A percentile compares a stretch with the other conserved stretches of the same genome.
These are phyloP conservation scores for Leistus spinibarbis DNA, from an alignment of 2,888 invertebrate genomes.

Conservation along the genomic window DNA sequence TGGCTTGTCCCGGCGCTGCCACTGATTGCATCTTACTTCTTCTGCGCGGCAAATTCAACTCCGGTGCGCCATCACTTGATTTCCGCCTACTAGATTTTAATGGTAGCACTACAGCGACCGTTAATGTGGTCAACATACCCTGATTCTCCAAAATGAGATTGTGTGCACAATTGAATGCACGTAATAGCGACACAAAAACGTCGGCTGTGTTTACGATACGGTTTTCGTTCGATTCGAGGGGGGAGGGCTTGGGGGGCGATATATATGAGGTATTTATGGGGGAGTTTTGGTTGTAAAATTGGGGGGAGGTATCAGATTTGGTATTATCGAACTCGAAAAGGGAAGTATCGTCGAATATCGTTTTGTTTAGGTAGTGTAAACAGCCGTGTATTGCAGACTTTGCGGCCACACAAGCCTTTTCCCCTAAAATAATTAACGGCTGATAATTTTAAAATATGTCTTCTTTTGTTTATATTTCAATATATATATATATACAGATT, in stretches of 20 bases:
- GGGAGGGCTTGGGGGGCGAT: conserved; percentile 24
- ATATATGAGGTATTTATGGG: conserved; percentile 37
- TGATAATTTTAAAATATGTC: background rate
- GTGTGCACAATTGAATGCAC: conserved; percentile 85
- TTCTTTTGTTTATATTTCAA: conserved; percentile 27
- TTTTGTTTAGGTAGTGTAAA: conserved; percentile 79
- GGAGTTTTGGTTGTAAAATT: conserved; percentile 22
- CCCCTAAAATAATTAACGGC: conserved; percentile 58
- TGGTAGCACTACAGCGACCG: conserved; percentile 77
- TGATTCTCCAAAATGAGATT: conserved; percentile 82
- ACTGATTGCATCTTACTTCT: background rate
- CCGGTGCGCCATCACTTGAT: background rate
- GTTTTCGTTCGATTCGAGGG: conserved; percentile 40
- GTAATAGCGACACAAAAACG: conserved; percentile 75
- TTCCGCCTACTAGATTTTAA: conserved; percentile 52
- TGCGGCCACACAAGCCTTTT: conserved; percentile 83
- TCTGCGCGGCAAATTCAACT: background rate
- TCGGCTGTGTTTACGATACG: conserved; percentile 67
- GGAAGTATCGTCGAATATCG: conserved; percentile 61
- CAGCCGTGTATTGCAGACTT: conserved; percentile 85
- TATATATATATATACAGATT: too few species aligned
- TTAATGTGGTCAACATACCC: conserved; percentile 82
- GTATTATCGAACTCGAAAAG: conserved; percentile 52
- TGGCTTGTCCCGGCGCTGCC: background rate
- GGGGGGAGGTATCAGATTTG: conserved; percentile 10